Evolutionary conservation across 1,140 invertebrate genomes (phyloP).

Genomic region (Drosophila insularis): DNA sequence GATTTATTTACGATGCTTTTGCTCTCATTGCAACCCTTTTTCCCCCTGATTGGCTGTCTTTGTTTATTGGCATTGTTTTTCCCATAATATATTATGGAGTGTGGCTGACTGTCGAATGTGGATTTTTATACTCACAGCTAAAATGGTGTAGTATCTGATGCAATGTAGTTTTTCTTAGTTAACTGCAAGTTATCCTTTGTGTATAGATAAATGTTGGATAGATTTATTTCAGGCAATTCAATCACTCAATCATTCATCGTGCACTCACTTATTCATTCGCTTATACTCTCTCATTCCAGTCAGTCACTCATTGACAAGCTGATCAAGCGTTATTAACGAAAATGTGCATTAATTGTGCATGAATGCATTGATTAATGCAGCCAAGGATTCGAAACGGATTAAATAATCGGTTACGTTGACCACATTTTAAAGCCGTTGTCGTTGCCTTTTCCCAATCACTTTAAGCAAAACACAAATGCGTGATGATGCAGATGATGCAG

Average conservation of each 20-base stretch:
- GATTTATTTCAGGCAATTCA: constrained; percentile 8
- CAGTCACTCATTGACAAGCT: constrained; percentile 24
- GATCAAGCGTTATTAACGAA: constrained; percentile 71
- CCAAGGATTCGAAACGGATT: constrained; percentile 26
- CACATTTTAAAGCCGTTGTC: constrained; percentile 44
- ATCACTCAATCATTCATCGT: neutral
- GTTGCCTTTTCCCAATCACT: constrained; percentile 33
- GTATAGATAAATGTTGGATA: too few relatives aligned
- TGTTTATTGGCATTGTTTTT: constrained; percentile 35
- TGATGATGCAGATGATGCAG: too few relatives aligned
- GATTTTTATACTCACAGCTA: too few relatives aligned
- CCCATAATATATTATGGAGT: constrained; percentile 24
- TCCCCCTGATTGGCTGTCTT: neutral
- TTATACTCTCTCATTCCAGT: neutral
- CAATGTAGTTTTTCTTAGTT: neutral
- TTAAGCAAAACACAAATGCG: constrained; percentile 41
- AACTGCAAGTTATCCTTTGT: neutral
- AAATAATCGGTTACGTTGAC: constrained; percentile 20
- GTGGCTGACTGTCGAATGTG: too few relatives aligned
- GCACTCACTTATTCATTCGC: neutral
- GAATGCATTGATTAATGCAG: constrained; percentile 65
- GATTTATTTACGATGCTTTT: constrained; percentile 58
- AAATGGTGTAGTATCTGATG: too few relatives aligned
- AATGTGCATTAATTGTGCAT: constrained; percentile 70
- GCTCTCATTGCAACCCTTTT: neutral